phyloP scores from a whole-genome alignment of 1,140 invertebrate genomes.

The Drosophila tsacasi region DNA sequence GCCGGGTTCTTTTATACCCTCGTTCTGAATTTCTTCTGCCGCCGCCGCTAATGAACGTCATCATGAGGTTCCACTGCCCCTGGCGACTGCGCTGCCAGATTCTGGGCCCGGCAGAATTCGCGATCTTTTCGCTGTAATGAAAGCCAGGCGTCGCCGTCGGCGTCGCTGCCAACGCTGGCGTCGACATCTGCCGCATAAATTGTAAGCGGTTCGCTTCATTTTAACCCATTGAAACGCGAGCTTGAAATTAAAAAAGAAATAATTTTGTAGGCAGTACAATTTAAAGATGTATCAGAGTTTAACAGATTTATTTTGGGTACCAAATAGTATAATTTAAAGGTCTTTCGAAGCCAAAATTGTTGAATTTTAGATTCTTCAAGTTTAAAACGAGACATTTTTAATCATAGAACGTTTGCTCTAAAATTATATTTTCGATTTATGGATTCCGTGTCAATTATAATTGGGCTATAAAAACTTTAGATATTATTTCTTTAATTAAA shows the following conservation, averaged over 20 bases:
- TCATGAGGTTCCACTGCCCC: slow-evolving; percentile 52
- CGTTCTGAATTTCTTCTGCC: slow-evolving; percentile 77
- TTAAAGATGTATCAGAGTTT: accelerated
- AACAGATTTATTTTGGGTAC: too few species aligned
- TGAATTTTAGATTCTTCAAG: too few species aligned
- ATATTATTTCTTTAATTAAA: neutral
- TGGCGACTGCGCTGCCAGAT: slow-evolving; percentile 49
- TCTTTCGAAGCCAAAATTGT: too few species aligned
- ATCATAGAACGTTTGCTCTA: too few species aligned
- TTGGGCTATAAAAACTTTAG: neutral
- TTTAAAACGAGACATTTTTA: too few species aligned
- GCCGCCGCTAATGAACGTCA: slow-evolving; percentile 61
- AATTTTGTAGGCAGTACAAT: neutral
- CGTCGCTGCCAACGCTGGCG: slow-evolving; percentile 28
- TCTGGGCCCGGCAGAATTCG: slow-evolving; percentile 53
- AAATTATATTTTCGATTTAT: too few species aligned
- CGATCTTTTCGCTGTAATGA: slow-evolving; percentile 63
- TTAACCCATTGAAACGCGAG: slow-evolving; percentile 10
- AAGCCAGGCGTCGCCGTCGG: slow-evolving; percentile 26
- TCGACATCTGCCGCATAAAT: slow-evolving; percentile 55
- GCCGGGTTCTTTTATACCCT: slow-evolving; percentile 79
- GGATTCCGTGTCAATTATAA: too few species aligned
- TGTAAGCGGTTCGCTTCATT: slow-evolving; percentile 49
- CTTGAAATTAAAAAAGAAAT: neutral
- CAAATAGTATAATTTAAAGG: too few species aligned